Base-by-base conservation (phyloP, 2,888 invertebrate genomes). In the Amiota communis region DNA sequence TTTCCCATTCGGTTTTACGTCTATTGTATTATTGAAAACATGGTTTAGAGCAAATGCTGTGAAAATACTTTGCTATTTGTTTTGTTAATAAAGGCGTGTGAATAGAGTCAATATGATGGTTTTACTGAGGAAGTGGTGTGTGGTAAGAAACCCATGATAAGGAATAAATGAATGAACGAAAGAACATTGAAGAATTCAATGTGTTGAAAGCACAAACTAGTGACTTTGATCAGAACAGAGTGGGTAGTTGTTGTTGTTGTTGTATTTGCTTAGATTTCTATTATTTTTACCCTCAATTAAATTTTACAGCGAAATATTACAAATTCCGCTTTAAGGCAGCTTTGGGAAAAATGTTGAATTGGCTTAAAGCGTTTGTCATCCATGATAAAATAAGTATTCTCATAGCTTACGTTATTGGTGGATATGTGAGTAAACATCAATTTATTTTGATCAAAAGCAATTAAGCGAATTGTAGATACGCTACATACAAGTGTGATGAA, bases 31-130 rank as follows among this genome's bases (percentile, higher is more conserved):
- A 83, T 82, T 83, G 83, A 82, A 83, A 83, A 77, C 82, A 80
- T 78, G 85, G 83, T 77, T 83, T 85, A 80, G 80, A 49, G 82
- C 74, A 82, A 83, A 83, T 85, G 74, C 80, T 75, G 67, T 74
- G 79, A 72, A 72, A 68, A 73, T 61, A 53, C 56, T 51, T 57
- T 76, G 67, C 74, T 85, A 82, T 83, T 83, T 83, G 85, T 85
- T 83, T 85, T 83, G 81, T 81, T 83, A 81, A 83, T 83, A 81
- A 51, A 85, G 81, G 73, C 76, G 70, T 67, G 67, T 51, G 49
- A 65, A 15, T 49, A 51, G 51, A 17, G 49, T 15, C 46, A 36
- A 46, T 36, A 2, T 36, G 53, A 53, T 53, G 53, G 12, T 12
- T 12, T n/a, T 53, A 46, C 1, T 59, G 59, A n/a, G 36, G 11